Percentiles rank a stretch among this genome's conserved stretches.
Evolutionary conservation across 2,888 invertebrate species (phyloP).

Genomic region (Ceraclea dissimilis): DNA sequence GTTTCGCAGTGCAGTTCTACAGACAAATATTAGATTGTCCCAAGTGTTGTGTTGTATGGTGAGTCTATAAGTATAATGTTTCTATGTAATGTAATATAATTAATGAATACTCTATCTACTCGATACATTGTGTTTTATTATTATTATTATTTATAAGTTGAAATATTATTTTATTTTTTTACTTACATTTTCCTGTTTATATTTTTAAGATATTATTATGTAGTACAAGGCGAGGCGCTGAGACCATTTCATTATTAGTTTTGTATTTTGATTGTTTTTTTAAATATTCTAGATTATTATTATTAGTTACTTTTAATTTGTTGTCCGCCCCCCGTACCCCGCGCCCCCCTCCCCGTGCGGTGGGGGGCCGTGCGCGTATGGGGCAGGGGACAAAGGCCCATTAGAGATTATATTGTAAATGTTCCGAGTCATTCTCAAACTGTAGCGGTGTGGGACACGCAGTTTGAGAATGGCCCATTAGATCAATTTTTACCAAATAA

Average conservation of each 20-base stretch:
- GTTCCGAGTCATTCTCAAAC: conserved; percentile 37
- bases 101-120: conserved; percentile 14
- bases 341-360: no score
- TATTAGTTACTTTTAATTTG: conserved; percentile 26
- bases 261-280: neutral
- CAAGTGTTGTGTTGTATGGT: no score
- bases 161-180: conserved; percentile 27
- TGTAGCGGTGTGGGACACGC: conserved; percentile 20
- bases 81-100: neutral
- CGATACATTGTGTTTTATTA: conserved; percentile 14
- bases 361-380: no score
- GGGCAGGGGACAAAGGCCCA: no score
- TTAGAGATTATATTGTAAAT: conserved; percentile 36
- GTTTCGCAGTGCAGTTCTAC: no score
- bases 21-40: no score
- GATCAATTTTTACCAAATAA: conserved; percentile 42
- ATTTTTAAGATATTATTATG: conserved; percentile 11
- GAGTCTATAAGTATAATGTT: neutral
- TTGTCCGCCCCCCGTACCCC: no score
- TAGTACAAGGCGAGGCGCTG: conserved; percentile 20
- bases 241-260: conserved; percentile 23
- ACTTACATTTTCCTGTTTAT: conserved; percentile 24
- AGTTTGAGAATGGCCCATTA: conserved; percentile 17
- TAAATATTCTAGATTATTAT: conserved; percentile 8
- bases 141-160: conserved; percentile 21